Conservation (phyloP, 1,140 invertebrate genomes). For the Asobara japonica region DNA sequence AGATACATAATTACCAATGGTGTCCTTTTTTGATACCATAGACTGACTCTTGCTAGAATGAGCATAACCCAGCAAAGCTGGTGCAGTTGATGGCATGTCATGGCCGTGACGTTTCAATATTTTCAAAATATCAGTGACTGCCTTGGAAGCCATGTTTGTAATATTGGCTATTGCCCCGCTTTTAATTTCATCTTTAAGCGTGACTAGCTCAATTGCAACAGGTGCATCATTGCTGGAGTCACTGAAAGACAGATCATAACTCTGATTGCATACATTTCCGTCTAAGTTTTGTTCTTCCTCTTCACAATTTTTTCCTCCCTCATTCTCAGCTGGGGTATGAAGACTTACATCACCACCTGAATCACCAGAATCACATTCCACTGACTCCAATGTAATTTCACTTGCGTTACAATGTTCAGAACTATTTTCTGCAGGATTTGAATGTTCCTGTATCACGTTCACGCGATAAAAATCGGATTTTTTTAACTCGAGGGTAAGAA, state of each 20-base stretch:
- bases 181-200: neutral
- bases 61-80: neutral
- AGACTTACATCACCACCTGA: neutral
- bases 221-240: neutral
- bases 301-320: neutral
- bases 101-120: neutral
- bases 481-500: neutral
- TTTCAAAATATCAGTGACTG: neutral
- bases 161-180: neutral
- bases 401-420: too few species aligned
- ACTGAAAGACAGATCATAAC: neutral
- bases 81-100: neutral
- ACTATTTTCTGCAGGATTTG: too few species aligned
- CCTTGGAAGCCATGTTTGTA: neutral
- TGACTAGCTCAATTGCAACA: neutral
- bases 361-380: neutral
- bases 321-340: neutral
- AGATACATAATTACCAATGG: neutral
- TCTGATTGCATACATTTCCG: neutral
- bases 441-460: too few species aligned
- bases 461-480: neutral
- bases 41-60: neutral
- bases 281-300: neutral
- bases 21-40: neutral
- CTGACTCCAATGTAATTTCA: too few species aligned